phyloP scores from a whole-genome alignment of 2,888 invertebrate species.

The Hirtodrosophila alboralis region DNA sequence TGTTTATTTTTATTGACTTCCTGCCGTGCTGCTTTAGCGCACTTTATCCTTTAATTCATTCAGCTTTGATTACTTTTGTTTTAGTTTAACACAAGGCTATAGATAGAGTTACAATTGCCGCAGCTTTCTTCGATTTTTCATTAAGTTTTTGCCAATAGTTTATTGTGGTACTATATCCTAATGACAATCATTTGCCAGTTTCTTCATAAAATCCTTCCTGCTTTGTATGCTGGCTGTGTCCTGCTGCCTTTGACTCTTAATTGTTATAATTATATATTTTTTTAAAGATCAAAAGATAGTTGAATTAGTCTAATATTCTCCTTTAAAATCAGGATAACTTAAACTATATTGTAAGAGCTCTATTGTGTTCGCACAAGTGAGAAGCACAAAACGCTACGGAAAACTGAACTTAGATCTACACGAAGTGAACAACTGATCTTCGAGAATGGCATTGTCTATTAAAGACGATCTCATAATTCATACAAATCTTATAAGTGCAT shows the following conservation, averaged over 20 bases:
- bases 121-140: conserved; percentile 49
- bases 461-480: conserved; percentile 50
- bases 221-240: conserved; percentile 1
- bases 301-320: no score
- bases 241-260: background rate
- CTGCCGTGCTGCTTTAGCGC: conserved; percentile 52
- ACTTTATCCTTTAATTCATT: conserved; percentile 55
- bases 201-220: conserved; percentile 7
- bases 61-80: conserved; percentile 68
- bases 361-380: conserved; percentile 34
- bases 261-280: no score
- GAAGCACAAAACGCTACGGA: conserved; percentile 22
- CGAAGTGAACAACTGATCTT: conserved; percentile 23
- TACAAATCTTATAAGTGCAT: conserved; percentile 52
- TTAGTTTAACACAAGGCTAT: conserved; percentile 44
- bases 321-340: conserved; percentile 16
- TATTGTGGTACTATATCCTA: conserved; percentile 24
- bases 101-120: conserved; percentile 15
- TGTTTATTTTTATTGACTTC: conserved; percentile 75
- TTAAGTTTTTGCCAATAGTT: conserved; percentile 40
- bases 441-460: conserved; percentile 47
- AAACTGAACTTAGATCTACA: conserved; percentile 43
- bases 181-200: conserved; percentile 33
- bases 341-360: background rate
- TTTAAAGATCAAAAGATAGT: no score